Base-by-base conservation (phyloP, 2,113 vertebrate genomes). In the Thamnaconus septentrionalis region DNA sequence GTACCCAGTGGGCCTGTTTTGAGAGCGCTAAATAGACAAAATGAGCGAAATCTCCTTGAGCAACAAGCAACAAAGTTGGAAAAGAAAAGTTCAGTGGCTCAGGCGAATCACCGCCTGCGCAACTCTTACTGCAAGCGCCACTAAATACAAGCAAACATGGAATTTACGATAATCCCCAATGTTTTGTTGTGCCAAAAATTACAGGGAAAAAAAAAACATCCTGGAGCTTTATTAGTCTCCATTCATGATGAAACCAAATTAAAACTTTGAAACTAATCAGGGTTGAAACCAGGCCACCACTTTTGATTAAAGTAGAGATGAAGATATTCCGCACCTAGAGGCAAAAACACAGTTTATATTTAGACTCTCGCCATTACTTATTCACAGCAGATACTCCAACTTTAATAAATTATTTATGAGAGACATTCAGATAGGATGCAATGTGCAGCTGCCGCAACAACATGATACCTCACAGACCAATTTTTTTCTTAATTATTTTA, bases 31-130 rank as follows among this genome's bases (percentile, higher is more conserved):
- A 5, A 7, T n/a, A 31, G 18, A 31, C 44, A 56, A n/a, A 8
- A 51, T 59, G 64, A 55, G 48, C 4, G 6, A 71, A 82, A 62
- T 64, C 65, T 69, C 64, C 41, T 71, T 39, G 39, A 69, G 62
- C 67, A 53, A 5, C 44, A 5, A 45, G 3, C 3, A 41, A 12
- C 45, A 66, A 56, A 72, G 53, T 8, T 45, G 45, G 57, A 67
- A 1, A n/a, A n/a, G 46, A 64, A 51, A 52, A 72, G 65, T 60
- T 47, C 1, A 31, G 44, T 3, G 18, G 18, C 18, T 31, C 1
- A 31, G 18, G 1, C 18, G 18, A 31, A 31, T 31, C 18, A 31
- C 18, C 18, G 18, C 18, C 18, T 31, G 18, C 18, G 18, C 18
- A 31, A 31, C 18, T 31, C 18, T 31, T 31, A 31, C 18, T 31